phyloP scores from a whole-genome alignment of 30 jellyfish, hydroid and myxozoan species.

The Chrysaora quinquecirrha region DNA sequence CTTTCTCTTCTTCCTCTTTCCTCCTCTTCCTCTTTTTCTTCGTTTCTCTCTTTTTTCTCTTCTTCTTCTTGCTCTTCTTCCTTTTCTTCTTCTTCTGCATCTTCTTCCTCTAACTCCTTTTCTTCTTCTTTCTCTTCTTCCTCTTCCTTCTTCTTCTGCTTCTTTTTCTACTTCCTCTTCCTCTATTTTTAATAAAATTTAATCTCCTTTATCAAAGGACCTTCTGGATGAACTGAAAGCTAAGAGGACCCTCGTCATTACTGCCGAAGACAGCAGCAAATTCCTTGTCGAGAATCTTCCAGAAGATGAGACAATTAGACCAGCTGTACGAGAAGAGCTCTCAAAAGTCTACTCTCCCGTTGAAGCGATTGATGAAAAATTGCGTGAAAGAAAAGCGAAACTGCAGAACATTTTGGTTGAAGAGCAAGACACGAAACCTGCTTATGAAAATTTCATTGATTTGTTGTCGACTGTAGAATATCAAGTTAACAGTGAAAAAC shows the following conservation, averaged over 20 bases:
- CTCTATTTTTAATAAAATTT: not conserved
- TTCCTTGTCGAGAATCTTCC: slow-evolving; percentile 78
- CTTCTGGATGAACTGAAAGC: slow-evolving; percentile 70
- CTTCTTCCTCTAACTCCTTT: not conserved
- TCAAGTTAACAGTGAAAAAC: slow-evolving; percentile 69
- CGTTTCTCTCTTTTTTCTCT: no score
- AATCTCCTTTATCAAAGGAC: slow-evolving; percentile 39
- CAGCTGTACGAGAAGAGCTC: slow-evolving; percentile 68
- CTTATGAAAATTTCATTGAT: slow-evolving; percentile 73
- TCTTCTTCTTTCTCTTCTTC: slow-evolving; percentile 1
- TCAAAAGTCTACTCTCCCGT: slow-evolving; percentile 56
- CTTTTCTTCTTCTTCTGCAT: not conserved
- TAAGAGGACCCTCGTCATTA: slow-evolving; percentile 49
- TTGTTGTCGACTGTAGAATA: slow-evolving; percentile 66
- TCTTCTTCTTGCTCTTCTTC: not conserved
- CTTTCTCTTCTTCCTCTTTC: no score
- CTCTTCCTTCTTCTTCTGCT: not conserved
- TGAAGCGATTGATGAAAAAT: slow-evolving; percentile 70
- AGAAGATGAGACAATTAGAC: slow-evolving; percentile 68
- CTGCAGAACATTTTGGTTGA: slow-evolving; percentile 70
- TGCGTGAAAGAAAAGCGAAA: slow-evolving; percentile 69
- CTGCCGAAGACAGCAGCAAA: slow-evolving; percentile 85
- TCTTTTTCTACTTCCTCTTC: not conserved
- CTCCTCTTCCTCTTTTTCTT: no score
- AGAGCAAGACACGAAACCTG: slow-evolving; percentile 70